A percentile compares a stretch with the other conserved stretches of the same genome.
These are phyloP conservation scores for Phengaris alcon DNA, from an alignment of 2,888 invertebrate genomes.

Conservation along the genomic window DNA sequence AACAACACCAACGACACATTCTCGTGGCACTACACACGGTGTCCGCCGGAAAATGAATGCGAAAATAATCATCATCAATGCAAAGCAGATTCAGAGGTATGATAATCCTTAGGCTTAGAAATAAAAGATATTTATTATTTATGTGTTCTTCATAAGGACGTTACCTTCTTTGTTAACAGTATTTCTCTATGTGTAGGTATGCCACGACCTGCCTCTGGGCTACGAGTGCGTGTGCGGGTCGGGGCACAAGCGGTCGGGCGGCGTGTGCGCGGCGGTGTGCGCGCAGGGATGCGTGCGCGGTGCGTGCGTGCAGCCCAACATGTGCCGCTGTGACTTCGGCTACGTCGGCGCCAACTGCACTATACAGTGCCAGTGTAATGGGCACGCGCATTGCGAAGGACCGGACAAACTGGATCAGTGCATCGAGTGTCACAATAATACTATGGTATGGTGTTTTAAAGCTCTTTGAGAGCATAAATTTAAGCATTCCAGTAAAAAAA, in stretches of 20 bases:
- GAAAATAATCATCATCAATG: conserved; percentile 94
- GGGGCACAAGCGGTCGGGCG: conserved; percentile 81
- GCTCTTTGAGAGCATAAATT: no score
- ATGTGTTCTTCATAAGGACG: not conserved
- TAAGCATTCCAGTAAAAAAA: no score
- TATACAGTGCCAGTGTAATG: conserved; percentile 96
- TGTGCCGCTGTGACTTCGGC: conserved; percentile 94
- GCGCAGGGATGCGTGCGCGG: conserved; percentile 92
- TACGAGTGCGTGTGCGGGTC: conserved; percentile 91
- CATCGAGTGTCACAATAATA: conserved; percentile 92
- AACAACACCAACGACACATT: conserved; percentile 77
- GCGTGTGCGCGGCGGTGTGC: conserved; percentile 89
- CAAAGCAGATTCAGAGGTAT: conserved; percentile 87
- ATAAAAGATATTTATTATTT: not conserved
- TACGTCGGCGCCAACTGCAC: conserved; percentile 97
- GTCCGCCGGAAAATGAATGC: conserved; percentile 97
- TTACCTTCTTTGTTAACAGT: not conserved
- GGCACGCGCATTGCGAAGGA: conserved; percentile 94
- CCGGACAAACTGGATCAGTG: conserved; percentile 91
- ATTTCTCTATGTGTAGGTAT: conserved; percentile 70
- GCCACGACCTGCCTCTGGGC: conserved; percentile 89
- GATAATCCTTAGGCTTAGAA: conserved; percentile 17
- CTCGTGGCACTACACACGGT: conserved; percentile 93
- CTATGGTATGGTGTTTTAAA: conserved; percentile 80
- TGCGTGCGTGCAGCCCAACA: conserved; percentile 88